Base-by-base conservation (phyloP, 92 coral and sea anemone genomes). In the Epizoanthus fatuus region DNA sequence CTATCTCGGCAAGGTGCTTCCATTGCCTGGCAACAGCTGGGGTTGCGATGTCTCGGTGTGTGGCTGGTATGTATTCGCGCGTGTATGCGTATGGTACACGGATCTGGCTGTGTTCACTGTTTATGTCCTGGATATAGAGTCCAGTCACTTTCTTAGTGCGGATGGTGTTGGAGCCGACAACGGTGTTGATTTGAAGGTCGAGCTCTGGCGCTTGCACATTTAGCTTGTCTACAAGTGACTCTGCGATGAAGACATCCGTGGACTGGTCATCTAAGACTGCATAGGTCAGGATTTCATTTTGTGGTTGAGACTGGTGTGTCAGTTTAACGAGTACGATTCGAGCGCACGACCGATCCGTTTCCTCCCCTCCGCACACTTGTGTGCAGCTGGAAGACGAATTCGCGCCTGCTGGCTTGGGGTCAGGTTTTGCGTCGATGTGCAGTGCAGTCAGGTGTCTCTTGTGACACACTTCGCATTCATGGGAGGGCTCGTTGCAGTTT, bases 301-400 rank as follows among this genome's bases (percentile, higher is more conserved):
- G 3, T 19, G 89, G 89, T 16, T 35, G 44, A 0, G 86, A 77
- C 44, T 63, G 79, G 69, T 84, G 92, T 1, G 35, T n/a, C 47
- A 79, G 64, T 55, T 79, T 73, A 10, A 92, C 76, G 14, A 89
- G 84, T n/a, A 89, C 93, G 52, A 92, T 92, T 79, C 91, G 80
- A 10, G 90, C 90, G 59, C 95, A 92, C 20, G 93, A 92, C 38
- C 88, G 80, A 49, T 69, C 64, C 16, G 70, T 12, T 80, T 88
- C 84, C 85, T 90, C 83, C 84, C 81, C 81, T 19, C 90, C 81
- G 83, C 94, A 93, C 25, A 93, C 92, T 67, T 90, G 90, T 68
- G 89, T 93, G 81, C 94, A 87, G 47, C 87, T 80, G 37, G 87
- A 42, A 81, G 90, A 79, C 11, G 91, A 38, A 4, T 35, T 6